Base-by-base conservation (phyloP, 92 coral and sea anemone species). In the Blastomussa wellsi region DNA sequence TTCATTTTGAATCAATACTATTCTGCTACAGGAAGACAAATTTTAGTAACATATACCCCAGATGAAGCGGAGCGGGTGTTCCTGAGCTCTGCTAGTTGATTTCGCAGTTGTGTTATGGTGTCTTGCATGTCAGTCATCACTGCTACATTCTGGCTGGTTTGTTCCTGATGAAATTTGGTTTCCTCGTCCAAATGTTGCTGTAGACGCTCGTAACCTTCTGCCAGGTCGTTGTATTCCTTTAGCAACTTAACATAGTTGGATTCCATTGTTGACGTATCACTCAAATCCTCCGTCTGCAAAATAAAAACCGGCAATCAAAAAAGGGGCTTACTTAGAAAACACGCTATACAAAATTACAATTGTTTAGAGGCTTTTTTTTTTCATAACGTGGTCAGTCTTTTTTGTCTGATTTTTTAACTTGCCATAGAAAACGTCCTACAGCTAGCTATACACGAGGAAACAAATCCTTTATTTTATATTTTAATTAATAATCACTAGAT, bases 71-170 rank as follows among this genome's bases (percentile, higher is more conserved):
- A 75, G 41, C 99, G 89, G 39, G 91, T 88, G 37, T 75, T 83
- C 76, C 84, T 72, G 5, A 89, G 88, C 29, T 96, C 95, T 42
- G 91, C 89, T 39, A 96, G 82, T 83, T 96, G 99, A 26, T 78
- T 67, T 76, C 82, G 90, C 16, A 96, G 91, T 41, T 89, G 91
- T 39, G 90, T 93, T n/a, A 96, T 96, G 32, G 99, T 92, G 32
- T 96, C 99, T 59, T 96, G 99, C 99, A 96, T 96, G 79, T 96
- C 99, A 16, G 94, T 93, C 99, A 96, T 96, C 4, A 96, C 90
- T 9, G 95, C 90, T 10, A 94, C 99, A 71, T 96, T 96, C 82
- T 94, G 94, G 67, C 97, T 96, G 49, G 98, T 94, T 82, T 96
- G 98, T 72, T 93, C 97, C 72, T 94, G 98, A 78, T 91, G 92